Evolutionary conservation across 2,888 invertebrate species (phyloP), one percentile per base, ranked within the genome.

Genomic region (Masnerella sp.): DNA sequence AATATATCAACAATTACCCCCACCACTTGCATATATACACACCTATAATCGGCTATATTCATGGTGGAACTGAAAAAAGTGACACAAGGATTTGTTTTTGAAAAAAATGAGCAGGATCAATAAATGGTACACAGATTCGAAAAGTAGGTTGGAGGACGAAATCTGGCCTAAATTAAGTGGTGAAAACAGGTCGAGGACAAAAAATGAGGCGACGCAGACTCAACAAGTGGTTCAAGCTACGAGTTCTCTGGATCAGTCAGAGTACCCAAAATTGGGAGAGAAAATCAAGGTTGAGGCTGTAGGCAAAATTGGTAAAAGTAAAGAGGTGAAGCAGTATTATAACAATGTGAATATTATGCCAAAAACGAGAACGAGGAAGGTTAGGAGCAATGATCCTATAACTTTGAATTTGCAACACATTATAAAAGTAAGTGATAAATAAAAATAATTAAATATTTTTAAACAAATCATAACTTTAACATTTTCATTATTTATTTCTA

Each of bases 201-300:
- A 54, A 36, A 17, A 14, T 17, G 54, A 36, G 9, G 32, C 14
- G 2, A 25, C 4, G 7, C 18, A 9, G 1, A 2, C 2, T 5
- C 20, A 12, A 7, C 22, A 42, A 12, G 30, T 20, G 5, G 22
- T 14, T 2, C 30, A 17, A 14, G 11, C 30, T 5, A 28, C 40
- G 8, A 59, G 47, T 47, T 34, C 18, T 9, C 22, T 64, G 18
- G 32, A 65, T 20, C 65, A 65, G 2, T 30, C 1, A 5, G 56
- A 65, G 22, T 65, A 32, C 11, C 65, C 65, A 11, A 47, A 65
- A 28, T 36, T 65, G 14, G 64, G 64, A 0, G 52, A 64, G 12
- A 62, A 42, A 25, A 11, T 51, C 12, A 49, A 49, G 14, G 40
- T 14, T 5, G 52, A 32, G 9, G 4, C 8, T 36, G n/a, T 8